Percentiles rank a stretch among this genome's conserved stretches.
Conservation (phyloP, 2,797 vertebrate genomes). For the Orestias chungarensis region DNA sequence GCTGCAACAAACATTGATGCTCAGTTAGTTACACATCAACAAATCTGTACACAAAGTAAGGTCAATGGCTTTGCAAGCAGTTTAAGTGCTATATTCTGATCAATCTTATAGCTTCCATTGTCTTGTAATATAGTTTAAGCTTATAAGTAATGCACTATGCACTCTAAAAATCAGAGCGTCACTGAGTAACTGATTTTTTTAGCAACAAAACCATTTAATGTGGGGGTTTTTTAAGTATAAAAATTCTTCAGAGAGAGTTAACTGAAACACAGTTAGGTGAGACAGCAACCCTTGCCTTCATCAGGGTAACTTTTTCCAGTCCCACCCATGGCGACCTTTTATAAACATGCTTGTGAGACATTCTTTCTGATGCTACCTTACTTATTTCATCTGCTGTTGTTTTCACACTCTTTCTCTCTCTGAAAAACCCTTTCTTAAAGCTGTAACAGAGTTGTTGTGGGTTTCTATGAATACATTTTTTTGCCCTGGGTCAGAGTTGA, state of each 20-base stretch:
- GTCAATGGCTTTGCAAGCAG: slow-evolving; percentile 11
- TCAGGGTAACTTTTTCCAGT: slow-evolving; percentile 1
- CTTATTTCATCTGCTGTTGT: background rate
- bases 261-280: background rate
- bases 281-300: background rate
- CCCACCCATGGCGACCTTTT: background rate
- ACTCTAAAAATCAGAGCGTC: background rate
- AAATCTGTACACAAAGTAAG: background rate
- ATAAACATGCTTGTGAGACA: slow-evolving; percentile 18
- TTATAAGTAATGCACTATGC: slow-evolving; percentile 12
- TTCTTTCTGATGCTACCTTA: slow-evolving; percentile 9
- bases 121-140: slow-evolving; percentile 38
- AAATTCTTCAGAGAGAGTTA: background rate
- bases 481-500: slow-evolving; percentile 56
- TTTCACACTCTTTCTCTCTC: slow-evolving; percentile 7
- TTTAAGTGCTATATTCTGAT: slow-evolving; percentile 12
- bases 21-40: slow-evolving; percentile 12
- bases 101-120: slow-evolving; percentile 20
- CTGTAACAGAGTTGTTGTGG: slow-evolving; percentile 10
- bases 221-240: slow-evolving; percentile 4
- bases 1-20: background rate
- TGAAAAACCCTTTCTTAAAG: slow-evolving; percentile 12
- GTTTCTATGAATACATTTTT: slow-evolving; percentile 26
- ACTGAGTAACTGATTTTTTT: slow-evolving; percentile 8
- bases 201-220: background rate